Evolutionary conservation across 2,888 invertebrate species (phyloP).

Genomic region (Axea sp.): DNA sequence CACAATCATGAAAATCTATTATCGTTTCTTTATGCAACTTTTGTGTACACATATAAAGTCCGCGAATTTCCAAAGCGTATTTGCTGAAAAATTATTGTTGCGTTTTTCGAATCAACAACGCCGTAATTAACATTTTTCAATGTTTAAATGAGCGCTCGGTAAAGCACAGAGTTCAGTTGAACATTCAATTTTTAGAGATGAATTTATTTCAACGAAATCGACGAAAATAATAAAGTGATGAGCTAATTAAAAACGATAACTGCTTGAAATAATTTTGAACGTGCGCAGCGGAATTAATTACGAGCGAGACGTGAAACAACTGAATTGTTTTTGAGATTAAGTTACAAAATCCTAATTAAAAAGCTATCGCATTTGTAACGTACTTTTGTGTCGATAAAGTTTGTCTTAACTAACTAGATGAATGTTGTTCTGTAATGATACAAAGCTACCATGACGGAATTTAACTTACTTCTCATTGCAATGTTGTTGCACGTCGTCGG

Average conservation of each 20-base stretch:
- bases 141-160: too few relatives aligned
- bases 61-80: constrained; percentile 3
- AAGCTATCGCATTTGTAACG: constrained; percentile 19
- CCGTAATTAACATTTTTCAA: neutral
- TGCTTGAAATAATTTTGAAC: constrained; percentile 5
- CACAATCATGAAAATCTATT: constrained; percentile 19
- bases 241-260: constrained; percentile 9
- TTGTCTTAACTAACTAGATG: constrained; percentile 30
- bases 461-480: constrained; percentile 22
- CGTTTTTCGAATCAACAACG: constrained; percentile 13
- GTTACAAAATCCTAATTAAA: constrained; percentile 33
- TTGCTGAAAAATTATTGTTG: constrained; percentile 14
- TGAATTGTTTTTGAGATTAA: constrained; percentile 19
- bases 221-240: neutral
- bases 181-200: neutral
- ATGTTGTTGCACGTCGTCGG: constrained; percentile 32
- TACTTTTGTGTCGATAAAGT: constrained; percentile 24
- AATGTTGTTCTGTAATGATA: constrained; percentile 20
- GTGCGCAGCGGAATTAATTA: constrained; percentile 1
- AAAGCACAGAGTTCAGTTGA: too few relatives aligned
- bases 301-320: constrained; percentile 17
- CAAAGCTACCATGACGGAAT: constrained; percentile 26
- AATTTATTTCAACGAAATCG: neutral
- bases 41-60: constrained; percentile 8
- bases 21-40: neutral